Conservation (phyloP, 2,888 invertebrate species). For the Gibbula magus region DNA sequence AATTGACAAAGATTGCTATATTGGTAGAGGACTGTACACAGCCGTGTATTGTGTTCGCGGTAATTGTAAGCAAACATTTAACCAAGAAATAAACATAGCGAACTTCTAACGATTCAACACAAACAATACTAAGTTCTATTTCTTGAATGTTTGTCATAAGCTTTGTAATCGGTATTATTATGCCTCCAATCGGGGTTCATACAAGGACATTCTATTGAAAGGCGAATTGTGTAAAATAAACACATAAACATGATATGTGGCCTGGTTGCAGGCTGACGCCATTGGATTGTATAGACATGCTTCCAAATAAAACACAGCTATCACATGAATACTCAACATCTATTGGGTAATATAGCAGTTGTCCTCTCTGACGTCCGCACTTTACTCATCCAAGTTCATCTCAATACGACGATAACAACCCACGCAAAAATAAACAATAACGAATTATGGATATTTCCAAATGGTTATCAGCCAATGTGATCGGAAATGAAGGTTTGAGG, state of each 20-base stretch:
- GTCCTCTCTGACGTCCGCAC: constrained; percentile 10
- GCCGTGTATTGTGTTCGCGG: too few relatives aligned
- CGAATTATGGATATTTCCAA: constrained; percentile 9
- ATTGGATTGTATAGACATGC: not conserved
- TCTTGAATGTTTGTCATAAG: not conserved
- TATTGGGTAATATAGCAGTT: not conserved
- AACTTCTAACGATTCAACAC: not conserved
- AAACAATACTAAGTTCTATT: not conserved
- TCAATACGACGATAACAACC: not conserved
- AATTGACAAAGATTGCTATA: too few relatives aligned
- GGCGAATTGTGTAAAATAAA: not conserved
- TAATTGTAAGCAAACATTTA: constrained; percentile 1
- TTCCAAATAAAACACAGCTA: not conserved
- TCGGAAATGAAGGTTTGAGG: constrained; percentile 1
- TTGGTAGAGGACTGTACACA: too few relatives aligned
- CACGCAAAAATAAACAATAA: not conserved
- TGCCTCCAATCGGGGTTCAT: not conserved
- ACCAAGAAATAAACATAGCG: not conserved
- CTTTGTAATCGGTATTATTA: not conserved
- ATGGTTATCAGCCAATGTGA: not conserved
- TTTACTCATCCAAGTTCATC: not conserved
- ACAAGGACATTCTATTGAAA: not conserved
- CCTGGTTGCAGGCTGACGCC: not conserved
- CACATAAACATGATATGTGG: not conserved
- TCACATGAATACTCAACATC: not conserved